phyloP scores from a whole-genome alignment of 2,888 invertebrate species.

The Gerris lacustris region DNA sequence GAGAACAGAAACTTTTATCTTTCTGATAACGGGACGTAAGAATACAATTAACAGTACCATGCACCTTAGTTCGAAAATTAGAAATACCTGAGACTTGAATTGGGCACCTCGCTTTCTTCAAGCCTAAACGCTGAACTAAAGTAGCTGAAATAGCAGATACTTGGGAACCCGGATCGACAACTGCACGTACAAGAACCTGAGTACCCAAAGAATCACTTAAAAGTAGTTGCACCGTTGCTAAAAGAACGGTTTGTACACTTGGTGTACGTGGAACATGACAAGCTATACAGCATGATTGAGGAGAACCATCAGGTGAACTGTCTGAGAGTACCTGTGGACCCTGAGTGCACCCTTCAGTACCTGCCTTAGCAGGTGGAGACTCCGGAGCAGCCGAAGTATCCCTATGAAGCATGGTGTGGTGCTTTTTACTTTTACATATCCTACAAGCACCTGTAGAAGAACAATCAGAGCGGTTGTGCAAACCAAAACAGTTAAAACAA shows the following conservation, averaged over 20 bases:
- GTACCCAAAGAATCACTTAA: constrained; percentile 15
- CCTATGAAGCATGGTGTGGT: not conserved
- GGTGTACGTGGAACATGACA: not conserved
- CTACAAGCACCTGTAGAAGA: constrained; percentile 6
- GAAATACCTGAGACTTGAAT: constrained; percentile 16
- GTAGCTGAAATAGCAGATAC: constrained; percentile 13
- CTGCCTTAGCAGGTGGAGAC: not conserved
- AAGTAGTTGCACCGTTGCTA: constrained; percentile 17
- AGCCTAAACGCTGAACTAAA: constrained; percentile 12
- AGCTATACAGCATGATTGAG: too few relatives aligned
- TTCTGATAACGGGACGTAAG: not conserved
- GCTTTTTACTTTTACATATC: constrained; percentile 7
- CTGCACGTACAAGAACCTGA: constrained; percentile 9
- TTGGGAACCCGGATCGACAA: constrained; percentile 18
- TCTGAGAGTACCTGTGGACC: too few relatives aligned
- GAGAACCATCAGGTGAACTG: too few relatives aligned
- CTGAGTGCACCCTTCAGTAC: not conserved
- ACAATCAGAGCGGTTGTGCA: too few relatives aligned
- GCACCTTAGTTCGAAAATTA: constrained; percentile 10
- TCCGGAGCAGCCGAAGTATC: not conserved
- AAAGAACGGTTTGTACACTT: constrained; percentile 11
- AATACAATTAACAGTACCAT: constrained; percentile 9
- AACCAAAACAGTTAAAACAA: too few relatives aligned
- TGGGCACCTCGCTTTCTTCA: not conserved
- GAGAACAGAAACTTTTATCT: constrained; percentile 5